Conservation (phyloP, 2,113 vertebrate species). For the Ginglymostoma cirratum region DNA sequence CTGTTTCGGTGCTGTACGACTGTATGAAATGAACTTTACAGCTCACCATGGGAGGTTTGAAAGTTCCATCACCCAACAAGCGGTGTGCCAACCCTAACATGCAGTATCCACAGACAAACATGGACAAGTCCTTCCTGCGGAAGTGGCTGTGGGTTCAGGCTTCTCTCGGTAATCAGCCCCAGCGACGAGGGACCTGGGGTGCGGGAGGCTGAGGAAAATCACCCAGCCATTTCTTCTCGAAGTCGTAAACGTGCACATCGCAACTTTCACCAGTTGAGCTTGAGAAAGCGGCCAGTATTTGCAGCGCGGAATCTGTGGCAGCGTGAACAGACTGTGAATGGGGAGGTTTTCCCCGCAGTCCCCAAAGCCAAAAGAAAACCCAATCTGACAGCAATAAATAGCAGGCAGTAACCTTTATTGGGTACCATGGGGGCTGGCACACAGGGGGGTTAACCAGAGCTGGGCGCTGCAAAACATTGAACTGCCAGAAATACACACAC, state of each 20-base stretch:
- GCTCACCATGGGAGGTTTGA: neutral
- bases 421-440: neutral
- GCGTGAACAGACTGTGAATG: neutral
- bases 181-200: neutral
- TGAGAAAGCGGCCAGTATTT: neutral
- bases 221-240: neutral
- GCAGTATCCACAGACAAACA: neutral
- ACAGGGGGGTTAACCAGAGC: neutral
- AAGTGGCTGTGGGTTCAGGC: neutral
- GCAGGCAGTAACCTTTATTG: neutral
- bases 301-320: neutral
- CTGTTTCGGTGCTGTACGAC: too few species aligned
- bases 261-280: neutral
- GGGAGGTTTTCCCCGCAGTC: neutral
- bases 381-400: neutral
- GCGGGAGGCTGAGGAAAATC: neutral
- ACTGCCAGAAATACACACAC: neutral
- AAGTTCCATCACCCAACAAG: neutral
- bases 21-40: neutral
- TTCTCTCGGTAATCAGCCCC: neutral
- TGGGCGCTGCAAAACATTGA: neutral
- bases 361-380: neutral
- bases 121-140: neutral
- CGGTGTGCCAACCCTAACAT: neutral
- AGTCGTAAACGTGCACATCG: neutral